Evolutionary conservation across 2,888 invertebrate genomes (phyloP).

Genomic region (Caenorhabditis auriculariae): DNA sequence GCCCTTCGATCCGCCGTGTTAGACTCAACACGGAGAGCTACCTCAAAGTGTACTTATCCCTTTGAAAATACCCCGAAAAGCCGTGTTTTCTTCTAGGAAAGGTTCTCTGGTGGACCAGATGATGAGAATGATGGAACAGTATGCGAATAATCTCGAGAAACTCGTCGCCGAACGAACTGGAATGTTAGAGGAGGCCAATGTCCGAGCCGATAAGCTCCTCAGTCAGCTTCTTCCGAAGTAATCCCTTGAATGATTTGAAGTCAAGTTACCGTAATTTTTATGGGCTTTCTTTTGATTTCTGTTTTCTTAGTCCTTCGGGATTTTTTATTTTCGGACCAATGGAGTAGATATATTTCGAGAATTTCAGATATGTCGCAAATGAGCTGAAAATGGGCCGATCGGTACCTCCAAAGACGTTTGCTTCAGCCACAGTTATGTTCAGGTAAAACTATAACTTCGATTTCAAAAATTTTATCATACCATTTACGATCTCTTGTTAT

Average conservation of each 20-base stretch:
- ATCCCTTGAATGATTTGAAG: no score
- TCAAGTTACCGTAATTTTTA: no score
- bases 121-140: slow-evolving; percentile 55
- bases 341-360: not conserved
- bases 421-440: slow-evolving; percentile 56
- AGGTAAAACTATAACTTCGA: slow-evolving; percentile 18
- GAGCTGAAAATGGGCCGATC: slow-evolving; percentile 58
- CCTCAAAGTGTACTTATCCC: slow-evolving; percentile 47
- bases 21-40: slow-evolving; percentile 60
- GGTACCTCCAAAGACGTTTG: slow-evolving; percentile 58
- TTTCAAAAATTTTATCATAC: not conserved
- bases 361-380: slow-evolving; percentile 52
- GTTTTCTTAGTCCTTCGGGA: no score
- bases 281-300: no score
- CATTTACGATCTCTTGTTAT: no score
- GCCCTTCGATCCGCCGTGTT: slow-evolving; percentile 61
- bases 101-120: slow-evolving; percentile 49
- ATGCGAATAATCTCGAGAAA: slow-evolving; percentile 63
- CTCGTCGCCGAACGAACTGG: slow-evolving; percentile 60
- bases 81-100: slow-evolving; percentile 28
- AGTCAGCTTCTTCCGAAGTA: slow-evolving; percentile 54
- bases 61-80: not conserved
- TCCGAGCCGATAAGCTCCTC: slow-evolving; percentile 56
- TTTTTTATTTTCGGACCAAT: no score
- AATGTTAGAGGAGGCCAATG: slow-evolving; percentile 62